These are phyloP conservation scores for Thaumetopoea pityocampa DNA, from an alignment of 1,140 invertebrate species.

Conservation along the genomic window DNA sequence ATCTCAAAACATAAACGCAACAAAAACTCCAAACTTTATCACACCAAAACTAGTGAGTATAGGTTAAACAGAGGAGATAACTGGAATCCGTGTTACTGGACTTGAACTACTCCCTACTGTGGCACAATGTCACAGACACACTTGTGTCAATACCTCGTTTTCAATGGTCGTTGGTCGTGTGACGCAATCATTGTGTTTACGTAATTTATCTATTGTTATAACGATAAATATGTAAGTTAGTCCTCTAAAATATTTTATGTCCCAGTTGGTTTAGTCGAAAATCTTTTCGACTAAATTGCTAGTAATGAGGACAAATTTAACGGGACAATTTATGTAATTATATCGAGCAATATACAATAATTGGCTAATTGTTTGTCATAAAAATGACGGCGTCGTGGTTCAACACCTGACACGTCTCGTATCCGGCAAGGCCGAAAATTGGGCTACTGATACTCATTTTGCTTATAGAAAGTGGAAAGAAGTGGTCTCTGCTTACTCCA, in stretches of 20 bases:
- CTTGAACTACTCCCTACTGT: constrained; percentile 19
- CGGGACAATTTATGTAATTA: too few species aligned
- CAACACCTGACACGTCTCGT: too few species aligned
- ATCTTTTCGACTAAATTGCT: too few species aligned
- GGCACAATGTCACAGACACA: constrained; percentile 34
- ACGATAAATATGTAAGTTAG: constrained; percentile 26
- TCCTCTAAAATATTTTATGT: constrained; percentile 5
- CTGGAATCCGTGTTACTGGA: constrained; percentile 18
- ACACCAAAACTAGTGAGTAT: not conserved
- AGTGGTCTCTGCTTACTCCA: too few species aligned
- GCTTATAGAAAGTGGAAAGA: too few species aligned
- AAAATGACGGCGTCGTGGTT: too few species aligned
- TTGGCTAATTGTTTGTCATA: too few species aligned
- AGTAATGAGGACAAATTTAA: too few species aligned
- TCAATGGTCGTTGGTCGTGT: constrained; percentile 44
- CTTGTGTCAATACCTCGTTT: constrained; percentile 68
- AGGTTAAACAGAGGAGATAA: constrained; percentile 4
- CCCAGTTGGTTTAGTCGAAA: not conserved
- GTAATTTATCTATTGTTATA: constrained; percentile 55
- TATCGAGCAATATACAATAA: too few species aligned
- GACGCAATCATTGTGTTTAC: constrained; percentile 51
- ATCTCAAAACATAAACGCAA: not conserved
- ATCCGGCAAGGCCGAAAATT: too few species aligned
- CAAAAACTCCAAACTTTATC: constrained; percentile 5
- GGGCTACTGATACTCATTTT: too few species aligned